These are phyloP conservation scores for Carlito syrichta DNA, from an alignment of 2,113 vertebrate genomes.

Conservation along the genomic window DNA sequence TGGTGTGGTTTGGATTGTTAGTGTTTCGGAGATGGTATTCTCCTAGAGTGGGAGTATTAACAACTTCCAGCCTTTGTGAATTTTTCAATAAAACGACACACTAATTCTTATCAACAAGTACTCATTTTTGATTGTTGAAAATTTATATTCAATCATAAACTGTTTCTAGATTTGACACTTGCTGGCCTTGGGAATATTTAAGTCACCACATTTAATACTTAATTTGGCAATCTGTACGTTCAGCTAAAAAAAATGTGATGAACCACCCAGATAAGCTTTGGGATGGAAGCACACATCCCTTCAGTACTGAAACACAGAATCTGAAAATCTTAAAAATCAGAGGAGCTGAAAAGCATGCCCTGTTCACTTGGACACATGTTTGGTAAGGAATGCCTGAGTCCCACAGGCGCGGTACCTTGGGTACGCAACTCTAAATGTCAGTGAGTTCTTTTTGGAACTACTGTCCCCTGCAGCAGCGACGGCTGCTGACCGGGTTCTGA, in stretches of 20 bases:
- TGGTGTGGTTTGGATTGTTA: background rate
- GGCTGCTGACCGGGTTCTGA: background rate
- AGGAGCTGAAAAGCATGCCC: background rate
- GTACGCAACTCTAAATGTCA: background rate
- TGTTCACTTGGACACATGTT: background rate
- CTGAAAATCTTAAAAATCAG: background rate
- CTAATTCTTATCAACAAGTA: background rate
- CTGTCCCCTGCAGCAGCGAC: background rate
- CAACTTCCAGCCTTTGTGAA: background rate
- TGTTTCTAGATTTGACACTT: constrained; percentile 15
- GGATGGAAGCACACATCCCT: background rate
- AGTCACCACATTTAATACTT: constrained; percentile 3
- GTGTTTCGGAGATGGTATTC: background rate
- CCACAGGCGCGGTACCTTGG: background rate
- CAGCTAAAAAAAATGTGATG: background rate
- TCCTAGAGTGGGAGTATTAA: background rate
- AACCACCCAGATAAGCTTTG: background rate
- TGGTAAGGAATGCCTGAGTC: background rate
- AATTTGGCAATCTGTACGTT: background rate
- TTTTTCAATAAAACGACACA: background rate
- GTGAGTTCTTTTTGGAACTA: background rate
- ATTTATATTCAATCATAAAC: constrained; percentile 22
- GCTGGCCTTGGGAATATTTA: background rate
- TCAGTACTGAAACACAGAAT: background rate
- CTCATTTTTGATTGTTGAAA: constrained; percentile 31